Evolutionary conservation across 2,113 vertebrate species (phyloP).

Genomic region (Indri indri): DNA sequence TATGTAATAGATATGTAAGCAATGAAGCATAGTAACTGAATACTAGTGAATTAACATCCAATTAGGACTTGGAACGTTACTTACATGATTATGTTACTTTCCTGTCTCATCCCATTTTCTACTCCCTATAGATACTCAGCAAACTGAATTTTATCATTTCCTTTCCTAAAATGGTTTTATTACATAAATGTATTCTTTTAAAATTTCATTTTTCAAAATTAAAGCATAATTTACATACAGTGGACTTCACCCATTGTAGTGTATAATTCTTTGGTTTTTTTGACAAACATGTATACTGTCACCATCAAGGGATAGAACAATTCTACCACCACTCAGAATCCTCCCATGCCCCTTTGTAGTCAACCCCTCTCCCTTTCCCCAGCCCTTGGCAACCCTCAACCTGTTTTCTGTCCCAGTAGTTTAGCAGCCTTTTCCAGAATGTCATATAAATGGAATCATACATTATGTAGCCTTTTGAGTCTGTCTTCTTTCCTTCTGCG

Average conservation of each 20-base stretch:
- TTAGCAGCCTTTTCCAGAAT: background rate
- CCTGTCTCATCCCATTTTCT: slow-evolving; percentile 4
- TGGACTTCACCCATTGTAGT: background rate
- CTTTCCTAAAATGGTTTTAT: slow-evolving; percentile 20
- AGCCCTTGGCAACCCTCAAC: background rate
- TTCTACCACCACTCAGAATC: background rate
- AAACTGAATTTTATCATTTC: background rate
- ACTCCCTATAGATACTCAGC: background rate
- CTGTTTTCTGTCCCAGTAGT: background rate
- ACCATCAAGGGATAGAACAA: background rate
- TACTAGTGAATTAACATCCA: background rate
- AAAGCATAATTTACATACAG: background rate
- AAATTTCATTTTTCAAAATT: slow-evolving; percentile 17
- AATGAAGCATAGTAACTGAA: background rate
- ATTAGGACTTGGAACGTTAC: background rate
- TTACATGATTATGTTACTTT: background rate
- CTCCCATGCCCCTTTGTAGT: background rate
- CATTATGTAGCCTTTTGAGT: background rate
- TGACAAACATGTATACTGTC: background rate
- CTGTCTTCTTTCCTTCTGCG: background rate
- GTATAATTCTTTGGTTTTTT: background rate
- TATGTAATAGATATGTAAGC: background rate
- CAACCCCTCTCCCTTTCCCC: too few species aligned
- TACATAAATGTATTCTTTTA: background rate
- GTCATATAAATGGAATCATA: background rate